These are phyloP conservation scores for Amaurobius ferox DNA, from an alignment of 2,888 invertebrate genomes.

Conservation along the genomic window DNA sequence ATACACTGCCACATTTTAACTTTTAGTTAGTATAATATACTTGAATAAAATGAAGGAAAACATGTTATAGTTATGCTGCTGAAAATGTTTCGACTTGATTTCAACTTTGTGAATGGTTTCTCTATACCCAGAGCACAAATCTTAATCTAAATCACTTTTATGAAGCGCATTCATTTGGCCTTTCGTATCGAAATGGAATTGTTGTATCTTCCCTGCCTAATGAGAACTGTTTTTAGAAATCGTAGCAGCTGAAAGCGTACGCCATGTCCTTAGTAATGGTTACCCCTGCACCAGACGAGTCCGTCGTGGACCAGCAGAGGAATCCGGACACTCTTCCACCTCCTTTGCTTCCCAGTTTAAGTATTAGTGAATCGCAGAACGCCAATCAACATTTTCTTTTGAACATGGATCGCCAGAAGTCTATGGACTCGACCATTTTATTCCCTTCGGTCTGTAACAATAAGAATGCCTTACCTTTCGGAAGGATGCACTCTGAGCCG, in stretches of 20 bases:
- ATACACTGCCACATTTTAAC: too few species aligned
- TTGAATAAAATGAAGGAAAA: too few species aligned
- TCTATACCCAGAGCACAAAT: too few species aligned
- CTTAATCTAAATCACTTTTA: too few species aligned
- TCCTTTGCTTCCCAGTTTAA: slow-evolving; percentile 63
- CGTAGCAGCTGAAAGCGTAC: slow-evolving; percentile 25
- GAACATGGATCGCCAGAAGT: slow-evolving; percentile 38
- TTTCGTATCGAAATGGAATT: too few species aligned
- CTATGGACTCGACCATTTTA: slow-evolving; percentile 57
- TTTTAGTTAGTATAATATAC: too few species aligned
- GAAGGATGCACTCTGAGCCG: slow-evolving; percentile 74
- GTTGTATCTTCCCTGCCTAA: neutral
- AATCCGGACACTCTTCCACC: slow-evolving; percentile 38
- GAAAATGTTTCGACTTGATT: too few species aligned
- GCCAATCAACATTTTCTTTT: slow-evolving; percentile 39
- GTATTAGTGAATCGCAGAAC: slow-evolving; percentile 65
- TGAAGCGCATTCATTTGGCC: too few species aligned
- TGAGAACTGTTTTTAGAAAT: slow-evolving; percentile 2
- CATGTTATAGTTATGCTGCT: too few species aligned
- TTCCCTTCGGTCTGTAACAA: slow-evolving; percentile 63
- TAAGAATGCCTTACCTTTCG: slow-evolving; percentile 71
- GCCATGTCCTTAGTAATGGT: slow-evolving; percentile 75
- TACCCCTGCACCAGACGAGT: slow-evolving; percentile 74
- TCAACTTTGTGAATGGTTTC: too few species aligned
- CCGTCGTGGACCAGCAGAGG: slow-evolving; percentile 45